Conservation (phyloP, 1,140 invertebrate species). For the Leptinotarsa undecemlineata region DNA sequence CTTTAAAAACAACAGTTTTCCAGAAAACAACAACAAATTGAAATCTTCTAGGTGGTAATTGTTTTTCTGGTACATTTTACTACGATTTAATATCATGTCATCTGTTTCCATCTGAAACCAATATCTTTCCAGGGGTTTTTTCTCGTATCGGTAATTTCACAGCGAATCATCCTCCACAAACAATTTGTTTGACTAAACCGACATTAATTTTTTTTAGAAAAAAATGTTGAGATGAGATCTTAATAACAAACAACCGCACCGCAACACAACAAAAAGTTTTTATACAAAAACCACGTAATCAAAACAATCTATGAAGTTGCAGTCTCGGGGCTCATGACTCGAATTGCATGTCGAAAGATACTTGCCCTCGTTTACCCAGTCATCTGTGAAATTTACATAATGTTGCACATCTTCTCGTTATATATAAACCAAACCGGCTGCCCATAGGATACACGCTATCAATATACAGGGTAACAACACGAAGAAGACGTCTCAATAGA, state of each 20-base stretch:
- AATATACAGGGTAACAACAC: neutral
- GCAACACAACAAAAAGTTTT: neutral
- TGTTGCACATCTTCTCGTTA: neutral
- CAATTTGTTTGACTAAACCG: too few species aligned
- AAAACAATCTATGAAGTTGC: neutral
- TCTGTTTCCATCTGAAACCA: too few species aligned
- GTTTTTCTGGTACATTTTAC: too few species aligned
- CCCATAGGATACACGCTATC: neutral
- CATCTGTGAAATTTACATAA: conserved; percentile 8
- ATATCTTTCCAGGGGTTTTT: too few species aligned
- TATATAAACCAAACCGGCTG: neutral
- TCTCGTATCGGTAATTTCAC: too few species aligned
- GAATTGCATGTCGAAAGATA: neutral
- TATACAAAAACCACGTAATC: neutral
- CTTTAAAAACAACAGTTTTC: too few species aligned
- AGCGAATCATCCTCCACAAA: too few species aligned
- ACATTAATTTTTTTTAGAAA: too few species aligned
- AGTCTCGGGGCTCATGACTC: neutral
- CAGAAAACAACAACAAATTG: too few species aligned
- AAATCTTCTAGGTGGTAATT: too few species aligned
- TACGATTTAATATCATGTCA: too few species aligned
- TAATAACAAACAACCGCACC: neutral
- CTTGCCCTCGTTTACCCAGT: neutral
- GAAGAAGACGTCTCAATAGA: conserved; percentile 1
- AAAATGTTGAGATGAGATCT: too few species aligned